Evolutionary conservation across 2,888 invertebrate species (phyloP).

Genomic region (Ophion slaviceki): DNA sequence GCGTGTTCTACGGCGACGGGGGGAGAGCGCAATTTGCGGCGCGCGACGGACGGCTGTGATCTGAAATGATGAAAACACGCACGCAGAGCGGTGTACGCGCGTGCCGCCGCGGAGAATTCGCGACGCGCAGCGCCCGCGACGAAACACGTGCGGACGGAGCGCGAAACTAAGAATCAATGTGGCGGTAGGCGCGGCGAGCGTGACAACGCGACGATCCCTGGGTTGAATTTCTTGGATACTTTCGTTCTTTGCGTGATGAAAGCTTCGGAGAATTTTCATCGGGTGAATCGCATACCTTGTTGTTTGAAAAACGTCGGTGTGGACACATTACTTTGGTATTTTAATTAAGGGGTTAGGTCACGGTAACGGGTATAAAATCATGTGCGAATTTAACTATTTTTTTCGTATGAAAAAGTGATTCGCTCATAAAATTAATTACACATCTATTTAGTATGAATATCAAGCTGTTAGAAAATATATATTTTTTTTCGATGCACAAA

Average conservation of each 20-base stretch:
- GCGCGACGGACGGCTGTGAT: conserved; percentile 12
- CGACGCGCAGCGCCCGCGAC: background rate
- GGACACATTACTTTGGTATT: no score
- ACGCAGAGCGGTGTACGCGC: conserved; percentile 7
- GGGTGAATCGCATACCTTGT: background rate
- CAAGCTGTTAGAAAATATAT: no score
- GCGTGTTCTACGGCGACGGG: background rate
- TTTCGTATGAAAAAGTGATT: no score
- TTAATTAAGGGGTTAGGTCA: no score
- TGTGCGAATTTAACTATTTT: no score
- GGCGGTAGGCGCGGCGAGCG: conserved; percentile 19
- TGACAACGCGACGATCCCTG: background rate
- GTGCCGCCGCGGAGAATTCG: conserved; percentile 20
- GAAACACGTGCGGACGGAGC: background rate
- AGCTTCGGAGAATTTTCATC: background rate
- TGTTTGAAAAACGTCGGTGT: background rate
- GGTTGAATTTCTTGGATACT: background rate
- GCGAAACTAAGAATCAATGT: conserved; percentile 31
- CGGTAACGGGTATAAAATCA: no score
- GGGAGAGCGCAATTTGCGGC: background rate
- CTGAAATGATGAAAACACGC: conserved; percentile 30
- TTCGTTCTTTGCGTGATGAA: background rate
- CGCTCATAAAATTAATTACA: no score
- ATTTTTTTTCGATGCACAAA: no score
- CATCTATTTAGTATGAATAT: no score